These are phyloP conservation scores for Teinopalpus imperialis DNA, from an alignment of 2,888 invertebrate genomes.

Conservation along the genomic window DNA sequence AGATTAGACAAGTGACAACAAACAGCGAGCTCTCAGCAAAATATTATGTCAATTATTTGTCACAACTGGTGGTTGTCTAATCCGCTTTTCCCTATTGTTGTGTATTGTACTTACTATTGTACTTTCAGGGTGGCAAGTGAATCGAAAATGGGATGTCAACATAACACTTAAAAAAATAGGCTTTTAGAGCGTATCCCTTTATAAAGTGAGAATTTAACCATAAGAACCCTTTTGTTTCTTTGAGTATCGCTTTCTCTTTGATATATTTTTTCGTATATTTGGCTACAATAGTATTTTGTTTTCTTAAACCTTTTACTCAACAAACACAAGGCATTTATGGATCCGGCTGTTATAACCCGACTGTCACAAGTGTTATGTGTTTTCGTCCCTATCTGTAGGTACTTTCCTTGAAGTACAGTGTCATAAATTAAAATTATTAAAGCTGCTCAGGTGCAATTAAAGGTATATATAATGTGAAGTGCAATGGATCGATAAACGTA, in stretches of 20 bases:
- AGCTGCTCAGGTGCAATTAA: no score
- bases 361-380: no score
- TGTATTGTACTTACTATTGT: constrained; percentile 53
- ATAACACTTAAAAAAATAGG: no score
- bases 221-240: constrained; percentile 38
- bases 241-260: constrained; percentile 43
- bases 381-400: no score
- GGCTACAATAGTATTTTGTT: constrained; percentile 8
- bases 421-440: no score
- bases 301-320: constrained; percentile 4
- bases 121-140: constrained; percentile 46
- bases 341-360: no score
- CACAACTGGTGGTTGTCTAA: constrained; percentile 70
- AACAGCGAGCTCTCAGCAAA: constrained; percentile 50
- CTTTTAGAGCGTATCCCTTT: constrained; percentile 46
- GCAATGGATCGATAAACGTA: no score
- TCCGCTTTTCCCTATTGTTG: constrained; percentile 42
- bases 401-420: no score
- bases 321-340: no score
- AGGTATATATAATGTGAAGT: no score
- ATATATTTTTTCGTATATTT: constrained; percentile 16
- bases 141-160: constrained; percentile 67
- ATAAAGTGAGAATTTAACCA: constrained; percentile 25
- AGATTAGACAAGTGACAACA: constrained; percentile 52
- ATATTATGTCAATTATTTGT: constrained; percentile 75